A percentile compares a stretch with the other conserved stretches of the same genome.
phyloP scores from a whole-genome alignment of 2,113 vertebrate genomes.

The Micromys minutus region DNA sequence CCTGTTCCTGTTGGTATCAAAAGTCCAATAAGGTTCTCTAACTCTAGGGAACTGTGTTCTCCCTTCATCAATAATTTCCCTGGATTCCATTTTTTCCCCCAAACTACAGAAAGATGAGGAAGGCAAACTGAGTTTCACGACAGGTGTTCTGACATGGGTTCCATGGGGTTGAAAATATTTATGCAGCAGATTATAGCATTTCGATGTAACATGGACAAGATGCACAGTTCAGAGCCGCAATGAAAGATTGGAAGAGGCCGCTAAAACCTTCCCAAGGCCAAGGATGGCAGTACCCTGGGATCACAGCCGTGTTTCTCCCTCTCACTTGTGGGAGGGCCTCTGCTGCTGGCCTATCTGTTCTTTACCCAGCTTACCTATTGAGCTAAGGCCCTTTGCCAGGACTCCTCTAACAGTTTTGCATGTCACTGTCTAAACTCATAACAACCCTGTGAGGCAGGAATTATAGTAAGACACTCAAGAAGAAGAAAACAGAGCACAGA shows the following conservation, averaged over 20 bases:
- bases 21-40: constrained; percentile 31
- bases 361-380: not conserved
- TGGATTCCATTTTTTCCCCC: not conserved
- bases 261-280: not conserved
- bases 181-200: constrained; percentile 1
- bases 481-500: constrained; percentile 46
- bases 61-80: not conserved
- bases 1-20: not conserved
- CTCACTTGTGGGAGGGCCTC: not conserved
- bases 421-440: not conserved
- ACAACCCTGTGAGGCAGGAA: not conserved
- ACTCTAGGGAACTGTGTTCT: not conserved
- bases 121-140: not conserved
- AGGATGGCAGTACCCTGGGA: not conserved
- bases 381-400: not conserved
- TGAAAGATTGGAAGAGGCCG: not conserved
- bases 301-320: not conserved
- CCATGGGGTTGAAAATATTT: not conserved
- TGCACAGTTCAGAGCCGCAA: not conserved
- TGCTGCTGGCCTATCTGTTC: not conserved
- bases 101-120: constrained; percentile 15
- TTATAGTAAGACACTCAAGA: not conserved
- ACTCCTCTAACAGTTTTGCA: not conserved
- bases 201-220: not conserved
- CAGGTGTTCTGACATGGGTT: not conserved